Conservation (phyloP, 2,888 invertebrate species). For the Agrochola macilenta region DNA sequence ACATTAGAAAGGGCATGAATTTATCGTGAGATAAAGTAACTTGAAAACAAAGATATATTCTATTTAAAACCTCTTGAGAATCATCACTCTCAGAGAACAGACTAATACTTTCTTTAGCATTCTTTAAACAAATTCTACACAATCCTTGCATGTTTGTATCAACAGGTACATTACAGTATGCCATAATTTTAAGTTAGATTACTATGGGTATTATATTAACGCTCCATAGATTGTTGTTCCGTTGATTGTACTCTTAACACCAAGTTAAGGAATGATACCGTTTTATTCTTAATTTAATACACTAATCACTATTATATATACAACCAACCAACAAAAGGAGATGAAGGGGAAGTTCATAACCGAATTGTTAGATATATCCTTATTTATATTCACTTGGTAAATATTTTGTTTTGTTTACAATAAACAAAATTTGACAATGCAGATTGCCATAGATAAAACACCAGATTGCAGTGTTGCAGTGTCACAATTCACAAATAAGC, state of each 20-base stretch:
- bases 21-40: constrained; percentile 73
- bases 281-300: background rate
- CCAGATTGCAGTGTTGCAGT: too few species aligned
- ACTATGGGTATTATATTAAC: background rate
- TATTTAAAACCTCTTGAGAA: constrained; percentile 75
- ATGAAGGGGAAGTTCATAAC: background rate
- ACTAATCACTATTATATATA: background rate
- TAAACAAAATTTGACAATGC: too few species aligned
- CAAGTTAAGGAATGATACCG: background rate
- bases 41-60: constrained; percentile 80
- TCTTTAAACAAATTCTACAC: constrained; percentile 81
- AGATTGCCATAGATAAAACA: too few species aligned
- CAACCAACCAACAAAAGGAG: background rate
- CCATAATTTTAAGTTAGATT: constrained; percentile 26
- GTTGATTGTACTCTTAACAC: background rate
- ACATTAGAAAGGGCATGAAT: constrained; percentile 77
- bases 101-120: constrained; percentile 60
- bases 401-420: background rate
- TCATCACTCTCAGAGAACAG: constrained; percentile 71
- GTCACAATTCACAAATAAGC: too few species aligned
- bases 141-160: constrained; percentile 53
- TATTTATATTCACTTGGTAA: too few species aligned
- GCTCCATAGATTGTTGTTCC: background rate
- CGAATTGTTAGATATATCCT: background rate
- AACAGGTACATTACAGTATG: background rate